Conservation (phyloP, 1,140 invertebrate species). For the Bathynomus jamesi region DNA sequence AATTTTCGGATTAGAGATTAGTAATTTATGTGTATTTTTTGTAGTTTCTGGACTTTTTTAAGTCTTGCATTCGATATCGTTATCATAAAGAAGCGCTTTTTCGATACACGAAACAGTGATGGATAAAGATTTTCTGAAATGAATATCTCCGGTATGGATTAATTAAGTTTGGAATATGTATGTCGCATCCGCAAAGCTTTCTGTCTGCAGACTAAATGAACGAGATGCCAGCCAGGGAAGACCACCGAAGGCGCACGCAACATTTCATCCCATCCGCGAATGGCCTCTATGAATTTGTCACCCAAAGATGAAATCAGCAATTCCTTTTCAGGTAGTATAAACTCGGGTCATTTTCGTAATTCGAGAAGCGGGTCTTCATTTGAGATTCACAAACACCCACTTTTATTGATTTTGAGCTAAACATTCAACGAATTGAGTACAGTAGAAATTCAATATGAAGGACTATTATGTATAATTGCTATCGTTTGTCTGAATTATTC, state of each 20-base stretch:
- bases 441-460: too few relatives aligned
- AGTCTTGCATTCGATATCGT: not conserved
- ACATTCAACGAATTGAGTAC: too few relatives aligned
- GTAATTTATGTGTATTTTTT: not conserved
- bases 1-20: not conserved
- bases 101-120: not conserved
- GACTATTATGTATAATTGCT: too few relatives aligned
- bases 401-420: slow-evolving; percentile 1
- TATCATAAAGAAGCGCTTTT: too few relatives aligned
- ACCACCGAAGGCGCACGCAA: not conserved
- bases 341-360: not conserved
- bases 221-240: not conserved
- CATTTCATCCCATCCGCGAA: not conserved
- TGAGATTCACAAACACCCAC: not conserved
- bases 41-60: not conserved
- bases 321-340: not conserved
- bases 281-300: not conserved
- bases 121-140: not conserved
- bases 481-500: too few relatives aligned
- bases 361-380: not conserved
- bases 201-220: slow-evolving; percentile 1
- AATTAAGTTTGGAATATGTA: slow-evolving; percentile 1
- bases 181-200: not conserved
- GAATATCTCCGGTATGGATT: not conserved
- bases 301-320: not conserved